Base-by-base conservation (phyloP, 2,888 invertebrate genomes). In the Acronicta alni region DNA sequence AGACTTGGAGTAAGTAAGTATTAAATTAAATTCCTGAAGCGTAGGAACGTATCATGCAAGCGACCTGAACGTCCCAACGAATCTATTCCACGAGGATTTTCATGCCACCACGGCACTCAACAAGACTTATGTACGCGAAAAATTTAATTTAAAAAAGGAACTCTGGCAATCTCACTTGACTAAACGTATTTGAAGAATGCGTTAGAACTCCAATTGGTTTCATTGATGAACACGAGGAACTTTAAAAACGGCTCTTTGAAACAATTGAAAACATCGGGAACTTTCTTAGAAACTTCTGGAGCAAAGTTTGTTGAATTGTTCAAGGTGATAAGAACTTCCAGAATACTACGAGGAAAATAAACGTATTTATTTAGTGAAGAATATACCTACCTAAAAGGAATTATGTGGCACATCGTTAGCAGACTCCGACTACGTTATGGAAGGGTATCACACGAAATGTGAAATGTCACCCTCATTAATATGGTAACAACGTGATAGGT, bases 111-210 rank as follows among this genome's bases (percentile, higher is more conserved):
- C 66, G 58, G 58, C 71, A 64, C 80, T 75, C 73, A 60, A 60
- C 71, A 54, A 72, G 83, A 79, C 80, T 82, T 81, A 81, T 79
- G 81, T 79, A 70, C 65, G 77, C 66, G 79, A 83, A 87, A 87
- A 85, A 84, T 85, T 84, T 86, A 85, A 87, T 87, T 87, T 84
- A 75, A 84, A 82, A 20, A 84, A 83, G 83, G 85, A 84, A 82
- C 85, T 84, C 67, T 43, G 51, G 14, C 56, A 10, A n/a, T 18
- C 14, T 35, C 53, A 32, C 52, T 56, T 56, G 26, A 52, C 3
- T 39, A 18, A 65, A 58, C 43, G 14, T 16, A 41, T 37, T 62
- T 23, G 12, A 42, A 41, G 23, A 46, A 58, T 43, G n/a, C 14
- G 14, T 39, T 37, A 6, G 20, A 38, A 15, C 35, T 35, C n/a